phyloP scores from a whole-genome alignment of 2,888 invertebrate genomes.

The Chaitophorus viminalis region DNA sequence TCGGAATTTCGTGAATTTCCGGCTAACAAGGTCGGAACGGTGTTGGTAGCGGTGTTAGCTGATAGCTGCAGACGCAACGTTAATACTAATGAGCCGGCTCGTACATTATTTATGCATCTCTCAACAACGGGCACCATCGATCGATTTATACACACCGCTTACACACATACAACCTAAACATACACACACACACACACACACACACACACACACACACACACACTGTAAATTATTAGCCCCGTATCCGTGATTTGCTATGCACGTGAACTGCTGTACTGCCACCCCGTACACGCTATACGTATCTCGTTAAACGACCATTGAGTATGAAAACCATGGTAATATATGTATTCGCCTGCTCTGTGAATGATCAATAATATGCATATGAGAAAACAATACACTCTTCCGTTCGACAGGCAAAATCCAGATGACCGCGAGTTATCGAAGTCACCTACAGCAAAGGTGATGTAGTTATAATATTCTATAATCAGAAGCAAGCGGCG shows the following conservation, averaged over 20 bases:
- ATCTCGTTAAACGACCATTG: too few relatives aligned
- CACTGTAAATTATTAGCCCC: constrained; percentile 1
- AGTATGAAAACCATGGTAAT: too few relatives aligned
- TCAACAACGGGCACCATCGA: not conserved
- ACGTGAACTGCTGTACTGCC: not conserved
- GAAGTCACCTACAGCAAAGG: too few relatives aligned
- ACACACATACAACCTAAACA: not conserved
- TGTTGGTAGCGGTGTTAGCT: not conserved
- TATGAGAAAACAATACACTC: too few relatives aligned
- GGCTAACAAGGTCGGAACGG: not conserved
- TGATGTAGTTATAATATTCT: too few relatives aligned
- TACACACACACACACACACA: not conserved
- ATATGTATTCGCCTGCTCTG: too few relatives aligned
- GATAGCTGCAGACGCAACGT: not conserved
- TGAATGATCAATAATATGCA: too few relatives aligned
- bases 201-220: not conserved
- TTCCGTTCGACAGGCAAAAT: too few relatives aligned
- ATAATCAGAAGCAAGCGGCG: too few relatives aligned
- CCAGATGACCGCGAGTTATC: too few relatives aligned
- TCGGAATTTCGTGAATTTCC: not conserved
- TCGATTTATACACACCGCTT: not conserved
- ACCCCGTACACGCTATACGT: not conserved
- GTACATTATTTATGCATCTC: constrained; percentile 4
- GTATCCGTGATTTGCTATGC: not conserved
- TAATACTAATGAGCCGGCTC: not conserved